Evolutionary conservation across 2,113 vertebrate species (phyloP).

Genomic region (Aythya baeri): DNA sequence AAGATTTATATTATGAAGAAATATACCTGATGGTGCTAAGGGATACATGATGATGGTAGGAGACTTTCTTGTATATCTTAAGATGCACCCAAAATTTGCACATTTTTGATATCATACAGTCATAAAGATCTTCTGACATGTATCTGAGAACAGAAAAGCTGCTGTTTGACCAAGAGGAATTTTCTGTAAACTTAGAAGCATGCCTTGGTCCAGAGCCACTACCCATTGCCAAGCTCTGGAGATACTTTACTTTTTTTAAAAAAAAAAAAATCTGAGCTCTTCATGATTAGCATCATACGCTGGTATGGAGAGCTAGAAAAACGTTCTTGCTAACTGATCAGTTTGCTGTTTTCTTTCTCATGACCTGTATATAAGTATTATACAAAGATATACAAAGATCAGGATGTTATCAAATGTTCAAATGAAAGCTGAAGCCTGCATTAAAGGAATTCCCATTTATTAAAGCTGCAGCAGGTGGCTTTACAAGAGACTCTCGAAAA

Average conservation of each 20-base stretch:
- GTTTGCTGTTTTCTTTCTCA: neutral
- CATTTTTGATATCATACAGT: neutral
- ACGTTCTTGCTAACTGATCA: accelerated
- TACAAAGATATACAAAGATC: too few relatives aligned
- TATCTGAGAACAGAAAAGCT: neutral
- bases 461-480: neutral
- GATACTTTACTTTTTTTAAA: too few relatives aligned
- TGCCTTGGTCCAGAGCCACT: neutral
- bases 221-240: accelerated
- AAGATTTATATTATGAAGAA: too few relatives aligned
- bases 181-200: neutral
- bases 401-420: neutral
- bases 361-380: too few relatives aligned
- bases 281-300: neutral
- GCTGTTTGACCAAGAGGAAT: neutral
- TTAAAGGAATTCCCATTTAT: neutral
- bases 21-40: accelerated
- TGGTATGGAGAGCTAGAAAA: neutral
- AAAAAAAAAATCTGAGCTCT: too few relatives aligned
- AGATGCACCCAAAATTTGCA: neutral
- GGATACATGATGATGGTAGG: too few relatives aligned
- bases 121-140: neutral
- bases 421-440: neutral
- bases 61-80: neutral
- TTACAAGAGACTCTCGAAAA: neutral